A percentile compares a stretch with the other conserved stretches of the same genome.
Evolutionary conservation across 2,113 vertebrate genomes (phyloP).

Genomic region (Embiotoca jacksoni): DNA sequence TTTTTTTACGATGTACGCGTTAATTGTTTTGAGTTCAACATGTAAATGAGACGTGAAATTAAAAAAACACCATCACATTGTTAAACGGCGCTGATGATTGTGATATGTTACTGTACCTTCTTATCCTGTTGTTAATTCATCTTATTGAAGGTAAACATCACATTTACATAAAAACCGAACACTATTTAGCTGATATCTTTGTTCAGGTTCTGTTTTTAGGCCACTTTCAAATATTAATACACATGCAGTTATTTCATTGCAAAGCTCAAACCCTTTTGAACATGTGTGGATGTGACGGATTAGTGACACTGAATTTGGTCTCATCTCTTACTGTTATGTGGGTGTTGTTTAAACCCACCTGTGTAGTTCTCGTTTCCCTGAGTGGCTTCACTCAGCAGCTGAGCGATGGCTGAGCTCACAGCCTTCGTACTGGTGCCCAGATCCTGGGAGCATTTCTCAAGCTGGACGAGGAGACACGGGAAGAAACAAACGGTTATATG

Average conservation of each 20-base stretch:
- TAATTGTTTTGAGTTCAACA: not conserved
- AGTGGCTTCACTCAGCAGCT: constrained; percentile 94
- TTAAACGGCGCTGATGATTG: not conserved
- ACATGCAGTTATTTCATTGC: too few relatives aligned
- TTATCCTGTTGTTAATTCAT: too few relatives aligned
- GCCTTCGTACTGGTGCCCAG: constrained; percentile 96
- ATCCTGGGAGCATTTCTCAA: constrained; percentile 96
- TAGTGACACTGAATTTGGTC: too few relatives aligned
- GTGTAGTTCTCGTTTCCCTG: constrained; percentile 99
- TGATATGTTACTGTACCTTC: not conserved
- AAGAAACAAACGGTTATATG: not conserved
- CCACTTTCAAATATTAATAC: too few relatives aligned
- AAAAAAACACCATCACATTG: not conserved
- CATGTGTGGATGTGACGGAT: too few relatives aligned
- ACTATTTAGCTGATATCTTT: too few relatives aligned
- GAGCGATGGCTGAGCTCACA: constrained; percentile 93
- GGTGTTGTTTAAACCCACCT: constrained; percentile 79
- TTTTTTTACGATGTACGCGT: too few relatives aligned
- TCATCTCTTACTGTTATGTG: too few relatives aligned
- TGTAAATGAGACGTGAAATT: not conserved
- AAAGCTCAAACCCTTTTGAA: too few relatives aligned
- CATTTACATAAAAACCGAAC: too few relatives aligned
- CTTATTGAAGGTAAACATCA: too few relatives aligned
- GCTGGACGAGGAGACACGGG: constrained; percentile 73
- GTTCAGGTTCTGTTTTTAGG: too few relatives aligned